Percentiles rank a stretch among this genome's conserved stretches.
These are phyloP conservation scores for Mystacornis crossleyi DNA, from an alignment of 2,113 vertebrate genomes.

Conservation along the genomic window DNA sequence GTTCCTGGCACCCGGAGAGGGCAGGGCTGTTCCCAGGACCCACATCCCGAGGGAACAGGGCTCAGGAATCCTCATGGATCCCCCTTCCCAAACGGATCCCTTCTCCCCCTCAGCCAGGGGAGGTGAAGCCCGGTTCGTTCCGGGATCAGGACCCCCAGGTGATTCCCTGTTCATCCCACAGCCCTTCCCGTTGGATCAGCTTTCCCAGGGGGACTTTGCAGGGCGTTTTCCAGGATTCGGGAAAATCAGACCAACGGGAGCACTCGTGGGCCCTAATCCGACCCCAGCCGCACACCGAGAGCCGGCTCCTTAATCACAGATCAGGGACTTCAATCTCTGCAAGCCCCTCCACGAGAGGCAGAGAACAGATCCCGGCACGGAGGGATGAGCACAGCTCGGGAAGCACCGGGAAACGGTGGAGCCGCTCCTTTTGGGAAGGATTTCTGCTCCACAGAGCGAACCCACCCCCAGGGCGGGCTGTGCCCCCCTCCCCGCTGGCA, in stretches of 20 bases:
- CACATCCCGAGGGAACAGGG: background rate
- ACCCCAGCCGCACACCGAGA: background rate
- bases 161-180: accelerated
- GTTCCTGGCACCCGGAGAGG: background rate
- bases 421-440: background rate
- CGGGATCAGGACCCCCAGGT: background rate
- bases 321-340: background rate
- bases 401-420: accelerated
- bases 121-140: background rate
- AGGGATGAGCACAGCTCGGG: background rate
- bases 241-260: background rate
- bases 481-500: background rate
- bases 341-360: background rate
- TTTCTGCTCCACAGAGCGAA: background rate
- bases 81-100: background rate
- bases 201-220: background rate
- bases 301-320: background rate
- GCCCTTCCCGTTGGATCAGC: background rate
- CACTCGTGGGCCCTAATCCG: background rate
- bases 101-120: background rate
- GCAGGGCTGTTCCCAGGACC: background rate
- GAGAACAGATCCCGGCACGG: background rate
- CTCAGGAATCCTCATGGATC: background rate
- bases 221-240: background rate
- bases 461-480: background rate